Conservation (phyloP, 92 coral and sea anemone species). For the Plumapathes pennacea region DNA sequence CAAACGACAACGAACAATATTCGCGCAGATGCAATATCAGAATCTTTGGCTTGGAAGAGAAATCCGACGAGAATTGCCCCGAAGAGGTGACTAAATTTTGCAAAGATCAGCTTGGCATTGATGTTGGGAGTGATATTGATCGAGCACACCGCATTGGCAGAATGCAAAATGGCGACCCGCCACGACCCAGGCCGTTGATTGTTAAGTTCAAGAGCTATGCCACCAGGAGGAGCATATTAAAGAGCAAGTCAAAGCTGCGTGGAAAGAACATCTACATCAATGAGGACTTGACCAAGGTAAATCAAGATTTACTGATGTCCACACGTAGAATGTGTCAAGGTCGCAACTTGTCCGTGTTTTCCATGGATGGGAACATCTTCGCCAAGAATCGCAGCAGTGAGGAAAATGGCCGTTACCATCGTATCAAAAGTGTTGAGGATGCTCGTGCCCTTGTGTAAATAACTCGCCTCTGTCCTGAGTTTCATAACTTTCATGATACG, state of each 20-base stretch:
- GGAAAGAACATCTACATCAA: constrained; percentile 1
- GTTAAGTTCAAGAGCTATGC: constrained; percentile 9
- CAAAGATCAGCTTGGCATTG: neutral
- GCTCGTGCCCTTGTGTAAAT: no score
- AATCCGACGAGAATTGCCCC: constrained; percentile 10
- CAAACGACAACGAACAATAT: constrained; percentile 24
- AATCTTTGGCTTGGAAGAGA: constrained; percentile 24
- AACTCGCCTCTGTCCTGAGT: no score
- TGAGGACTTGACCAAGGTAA: constrained; percentile 1
- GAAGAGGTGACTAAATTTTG: constrained; percentile 7
- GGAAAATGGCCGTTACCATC: no score
- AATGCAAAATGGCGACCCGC: neutral
- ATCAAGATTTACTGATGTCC: no score
- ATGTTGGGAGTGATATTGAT: constrained; percentile 7
- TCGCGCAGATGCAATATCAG: constrained; percentile 17
- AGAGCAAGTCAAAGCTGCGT: neutral
- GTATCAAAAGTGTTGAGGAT: no score
- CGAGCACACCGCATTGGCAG: constrained; percentile 11
- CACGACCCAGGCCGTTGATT: constrained; percentile 6
- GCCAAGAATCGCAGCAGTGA: no score
- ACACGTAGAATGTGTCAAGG: no score
- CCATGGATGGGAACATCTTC: no score
- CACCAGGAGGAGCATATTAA: neutral
- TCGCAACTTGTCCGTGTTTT: no score
- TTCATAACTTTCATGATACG: no score